Conservation (phyloP, 2,797 vertebrate species). For the Microctenopoma steveboyesi region DNA sequence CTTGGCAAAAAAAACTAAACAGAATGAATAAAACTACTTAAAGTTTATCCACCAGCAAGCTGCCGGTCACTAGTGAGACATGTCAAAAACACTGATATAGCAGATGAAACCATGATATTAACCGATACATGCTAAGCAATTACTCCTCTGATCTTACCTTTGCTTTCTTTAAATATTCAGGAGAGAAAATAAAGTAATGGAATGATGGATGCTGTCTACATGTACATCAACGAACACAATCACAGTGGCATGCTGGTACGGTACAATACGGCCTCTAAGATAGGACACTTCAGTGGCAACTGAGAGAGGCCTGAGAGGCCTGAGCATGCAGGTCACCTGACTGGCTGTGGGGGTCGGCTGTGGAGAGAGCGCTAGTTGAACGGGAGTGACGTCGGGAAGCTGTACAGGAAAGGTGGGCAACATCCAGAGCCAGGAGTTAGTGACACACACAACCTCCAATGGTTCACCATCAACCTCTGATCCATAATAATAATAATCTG, state of each 20-base stretch:
- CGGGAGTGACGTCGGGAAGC: conserved; percentile 99
- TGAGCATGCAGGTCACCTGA: conserved; percentile 98
- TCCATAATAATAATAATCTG: not conserved
- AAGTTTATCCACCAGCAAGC: conserved; percentile 10
- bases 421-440: conserved; percentile 86
- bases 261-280: conserved; percentile 47
- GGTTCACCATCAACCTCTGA: conserved; percentile 39
- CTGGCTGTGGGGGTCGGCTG: conserved; percentile 96
- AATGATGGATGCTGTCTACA: conserved; percentile 10
- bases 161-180: conserved; percentile 1
- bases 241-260: conserved; percentile 80
- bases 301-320: conserved; percentile 1
- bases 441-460: conserved; percentile 32
- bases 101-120: conserved; percentile 39
- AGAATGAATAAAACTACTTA: not conserved
- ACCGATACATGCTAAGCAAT: conserved; percentile 23
- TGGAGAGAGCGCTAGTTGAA: conserved; percentile 98
- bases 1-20: not conserved
- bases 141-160: conserved; percentile 6
- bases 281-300: conserved; percentile 1
- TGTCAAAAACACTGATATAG: no score
- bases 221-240: conserved; percentile 28
- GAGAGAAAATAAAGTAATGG: conserved; percentile 10
- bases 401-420: conserved; percentile 91
- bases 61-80: conserved; percentile 6